phyloP scores from a whole-genome alignment of 2,888 invertebrate species.

The Julus scandinavius region DNA sequence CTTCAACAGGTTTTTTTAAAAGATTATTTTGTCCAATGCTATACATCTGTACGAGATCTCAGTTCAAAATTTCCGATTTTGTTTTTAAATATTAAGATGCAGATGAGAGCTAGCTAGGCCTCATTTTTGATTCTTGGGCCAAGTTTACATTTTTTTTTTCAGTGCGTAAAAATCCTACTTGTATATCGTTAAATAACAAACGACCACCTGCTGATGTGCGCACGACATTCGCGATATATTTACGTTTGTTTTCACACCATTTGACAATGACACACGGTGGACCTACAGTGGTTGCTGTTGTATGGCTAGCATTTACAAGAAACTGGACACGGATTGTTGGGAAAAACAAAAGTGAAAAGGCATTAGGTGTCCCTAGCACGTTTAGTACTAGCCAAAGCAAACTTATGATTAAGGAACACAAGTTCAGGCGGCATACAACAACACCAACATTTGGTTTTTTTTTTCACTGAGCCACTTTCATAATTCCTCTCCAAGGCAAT shows the following conservation, averaged over 20 bases:
- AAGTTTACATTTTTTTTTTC: not conserved
- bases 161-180: not conserved
- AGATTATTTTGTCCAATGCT: not conserved
- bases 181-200: not conserved
- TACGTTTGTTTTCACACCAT: conserved; percentile 36
- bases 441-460: not conserved
- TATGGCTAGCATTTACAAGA: conserved; percentile 34
- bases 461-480: not conserved
- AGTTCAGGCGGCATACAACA: not conserved
- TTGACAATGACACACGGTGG: conserved; percentile 31
- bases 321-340: conserved; percentile 22
- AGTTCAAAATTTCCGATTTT: not conserved
- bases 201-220: not conserved
- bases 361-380: conserved; percentile 14
- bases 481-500: not conserved
- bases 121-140: not conserved
- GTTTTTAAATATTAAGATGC: not conserved
- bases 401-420: not conserved
- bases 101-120: not conserved
- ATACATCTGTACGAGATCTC: not conserved
- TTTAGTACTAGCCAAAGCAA: not conserved
- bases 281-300: not conserved
- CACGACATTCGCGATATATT: conserved; percentile 17
- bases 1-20: not conserved
- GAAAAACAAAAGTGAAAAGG: not conserved